phyloP scores from a whole-genome alignment of 2,113 vertebrate genomes.

The Prunella himalayana region DNA sequence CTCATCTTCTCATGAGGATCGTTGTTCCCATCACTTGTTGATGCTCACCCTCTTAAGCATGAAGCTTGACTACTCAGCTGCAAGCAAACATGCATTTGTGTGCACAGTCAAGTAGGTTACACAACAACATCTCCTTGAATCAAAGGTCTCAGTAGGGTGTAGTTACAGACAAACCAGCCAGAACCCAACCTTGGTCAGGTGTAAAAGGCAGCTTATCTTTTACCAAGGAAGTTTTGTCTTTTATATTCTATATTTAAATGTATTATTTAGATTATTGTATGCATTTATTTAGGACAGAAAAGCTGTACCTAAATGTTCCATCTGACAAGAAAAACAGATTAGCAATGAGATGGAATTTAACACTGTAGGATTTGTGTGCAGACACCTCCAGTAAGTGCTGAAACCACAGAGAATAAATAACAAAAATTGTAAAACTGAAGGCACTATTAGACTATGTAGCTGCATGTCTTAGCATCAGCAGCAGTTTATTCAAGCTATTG shows the following conservation, averaged over 20 bases:
- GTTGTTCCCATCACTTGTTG: neutral
- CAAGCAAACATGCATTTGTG: conserved; percentile 11
- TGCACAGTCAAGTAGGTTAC: neutral
- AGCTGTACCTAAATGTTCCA: neutral
- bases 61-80: conserved; percentile 28
- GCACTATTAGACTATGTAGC: neutral
- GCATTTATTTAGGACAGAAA: neutral
- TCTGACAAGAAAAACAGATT: neutral
- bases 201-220: neutral
- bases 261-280: neutral
- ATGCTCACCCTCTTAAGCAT: conserved; percentile 21
- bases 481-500: neutral
- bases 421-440: neutral
- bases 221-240: neutral
- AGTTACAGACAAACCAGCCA: neutral
- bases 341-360: neutral
- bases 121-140: neutral
- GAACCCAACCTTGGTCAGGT: neutral
- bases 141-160: neutral
- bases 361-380: neutral
- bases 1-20: conserved; percentile 17
- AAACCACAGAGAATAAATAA: neutral
- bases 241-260: neutral
- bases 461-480: neutral
- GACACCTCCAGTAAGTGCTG: neutral